Base-by-base conservation (phyloP, 1,140 invertebrate genomes). In the Octopus bimaculoides region DNA sequence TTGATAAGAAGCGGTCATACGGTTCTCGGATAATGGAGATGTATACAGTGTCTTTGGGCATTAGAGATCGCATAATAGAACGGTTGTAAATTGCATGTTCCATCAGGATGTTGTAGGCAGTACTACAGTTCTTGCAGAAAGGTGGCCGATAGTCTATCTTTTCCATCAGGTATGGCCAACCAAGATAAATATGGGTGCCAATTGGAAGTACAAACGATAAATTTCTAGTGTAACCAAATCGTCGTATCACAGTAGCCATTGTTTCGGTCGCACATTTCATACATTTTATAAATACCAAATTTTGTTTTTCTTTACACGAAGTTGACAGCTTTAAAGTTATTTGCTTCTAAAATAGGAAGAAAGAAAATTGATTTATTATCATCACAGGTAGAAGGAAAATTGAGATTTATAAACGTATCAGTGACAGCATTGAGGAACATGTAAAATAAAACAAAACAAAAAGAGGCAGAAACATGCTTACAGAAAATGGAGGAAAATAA, bases 1-100 rank as follows among this genome's bases (percentile, higher is more conserved):
- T 73, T 10, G 88, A 89, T 77, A 85, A 83, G 53, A 89, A 83
- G 54, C 86, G 86, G 52, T 77, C 80, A 75, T 82, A 83, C 5
- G 88, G 88, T 61, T 89, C 83, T n/a, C 88, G 79, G n/a, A 89
- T 81, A 52, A 86, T 87, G n/a, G 86, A 83, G 14, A 89, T 81
- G 75, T 84, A 89, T 4, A 82, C 73, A n/a, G 84, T 85, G 56
- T 86, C 79, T 4, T 53, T 41, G 0, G 83, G 86, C 83, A 89
- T 87, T 0, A 87, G 56, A 0, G 61, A 61, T 73, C 82, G 79
- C 84, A 88, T 85, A 1, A 85, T 77, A 14, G 79, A 83, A n/a
- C 82, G 79, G 56, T 86, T 87, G 78, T 87, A 89, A n/a, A 88
- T 82, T 5, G 84, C 69, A 82, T 88, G 88, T 79, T 89, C 86